Evolutionary conservation across 2,113 vertebrate genomes (phyloP), one percentile per base, ranked within the genome.

Genomic region (Ailurus styani): DNA sequence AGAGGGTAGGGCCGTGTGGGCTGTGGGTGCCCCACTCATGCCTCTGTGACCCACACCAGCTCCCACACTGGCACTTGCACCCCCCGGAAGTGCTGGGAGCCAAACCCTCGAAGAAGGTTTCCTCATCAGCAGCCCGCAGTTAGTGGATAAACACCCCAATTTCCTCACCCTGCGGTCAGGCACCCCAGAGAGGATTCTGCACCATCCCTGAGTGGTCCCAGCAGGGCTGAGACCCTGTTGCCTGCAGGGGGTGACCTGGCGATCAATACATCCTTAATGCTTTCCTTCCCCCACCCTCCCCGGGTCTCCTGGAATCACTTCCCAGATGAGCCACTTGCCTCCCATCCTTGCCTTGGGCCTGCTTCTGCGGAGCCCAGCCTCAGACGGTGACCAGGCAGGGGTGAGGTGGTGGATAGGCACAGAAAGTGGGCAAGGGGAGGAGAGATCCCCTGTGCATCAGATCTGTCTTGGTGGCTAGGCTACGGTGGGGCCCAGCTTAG

Each of bases 61-160:
- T 25, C 45, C 27, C 52, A 42, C 10, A 0, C 0, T 1, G 10
- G 21, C 8, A 18, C 68, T 29, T 34, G 47, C 25, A 0, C 15
- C n/a, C 54, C 34, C 0, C 50, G 8, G 45, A 17, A 18, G 29
- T 29, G 13, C 25, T 7, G 12, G 25, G 34, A 5, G 31, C 3
- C 34, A 29, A 6, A 12, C 40, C 68, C 86, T 7, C 9, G 20
- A n/a, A 40, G 27, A 14, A n/a, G n/a, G 9, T n/a, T 23, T 79
- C 50, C 21, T 34, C 20, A 1, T 10, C 70, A 31, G 23, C 64
- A 40, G 78, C 27, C 0, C 0, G 6, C 27, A 37, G 31, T 50
- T 37, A 25, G 37, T 52, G 37, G 25, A 25, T 27, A 23, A 12
- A 37, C 8, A 52, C 34, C 34, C 37, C 50, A 31, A 25, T 20